Percentiles rank a stretch among this genome's conserved stretches.
Conservation (phyloP, 2,113 vertebrate species). For the Grantiella picta region DNA sequence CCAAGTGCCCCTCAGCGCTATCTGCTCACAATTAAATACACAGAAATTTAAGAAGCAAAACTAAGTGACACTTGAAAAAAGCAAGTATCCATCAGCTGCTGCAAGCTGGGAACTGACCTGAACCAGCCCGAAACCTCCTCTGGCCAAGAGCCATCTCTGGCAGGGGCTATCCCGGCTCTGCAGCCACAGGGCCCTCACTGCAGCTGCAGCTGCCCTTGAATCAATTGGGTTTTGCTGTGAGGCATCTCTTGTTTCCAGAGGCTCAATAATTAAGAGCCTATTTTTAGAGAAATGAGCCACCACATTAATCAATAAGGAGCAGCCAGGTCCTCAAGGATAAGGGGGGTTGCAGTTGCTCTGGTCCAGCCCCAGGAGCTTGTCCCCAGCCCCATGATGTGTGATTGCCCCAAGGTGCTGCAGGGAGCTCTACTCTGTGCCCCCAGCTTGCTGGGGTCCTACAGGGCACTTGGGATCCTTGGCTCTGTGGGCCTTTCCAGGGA, state of each 20-base stretch:
- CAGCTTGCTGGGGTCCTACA: not conserved
- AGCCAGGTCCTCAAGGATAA: not conserved
- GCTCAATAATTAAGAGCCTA: not conserved
- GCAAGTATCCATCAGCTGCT: not conserved
- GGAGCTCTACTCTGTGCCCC: not conserved
- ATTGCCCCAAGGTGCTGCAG: not conserved
- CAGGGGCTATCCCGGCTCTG: not conserved
- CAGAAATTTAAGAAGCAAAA: not conserved
- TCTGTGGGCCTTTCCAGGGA: not conserved
- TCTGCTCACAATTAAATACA: not conserved
- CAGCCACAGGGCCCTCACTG: not conserved
- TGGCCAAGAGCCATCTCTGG: not conserved
- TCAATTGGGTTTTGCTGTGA: not conserved
- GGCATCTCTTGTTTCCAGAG: not conserved
- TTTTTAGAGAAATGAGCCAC: conserved; percentile 31
- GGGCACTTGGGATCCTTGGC: not conserved
- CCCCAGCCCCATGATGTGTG: not conserved
- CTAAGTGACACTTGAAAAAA: not conserved
- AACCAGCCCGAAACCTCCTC: not conserved
- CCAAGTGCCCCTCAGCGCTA: not conserved
- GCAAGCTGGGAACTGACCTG: accelerated
- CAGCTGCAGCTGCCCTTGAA: not conserved
- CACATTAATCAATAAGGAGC: not conserved
- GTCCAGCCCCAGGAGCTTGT: not conserved
- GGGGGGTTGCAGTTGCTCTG: not conserved